Conservation (phyloP, 2,113 vertebrate species). For the Bucco capensis region DNA sequence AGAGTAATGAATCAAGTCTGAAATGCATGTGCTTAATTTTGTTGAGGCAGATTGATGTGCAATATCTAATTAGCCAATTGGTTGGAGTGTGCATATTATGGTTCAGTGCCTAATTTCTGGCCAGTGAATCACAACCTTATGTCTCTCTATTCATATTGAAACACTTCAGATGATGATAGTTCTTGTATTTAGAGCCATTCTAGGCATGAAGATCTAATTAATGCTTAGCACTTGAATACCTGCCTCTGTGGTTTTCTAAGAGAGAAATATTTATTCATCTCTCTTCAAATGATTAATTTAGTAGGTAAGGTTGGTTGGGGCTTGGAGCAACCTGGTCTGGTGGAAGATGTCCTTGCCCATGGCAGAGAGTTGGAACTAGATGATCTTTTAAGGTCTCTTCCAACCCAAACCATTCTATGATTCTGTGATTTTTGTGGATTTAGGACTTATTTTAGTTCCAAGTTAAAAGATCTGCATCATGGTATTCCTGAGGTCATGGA, state of each 20-base stretch:
- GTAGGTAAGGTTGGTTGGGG: background rate
- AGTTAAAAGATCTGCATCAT: background rate
- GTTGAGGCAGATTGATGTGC: background rate
- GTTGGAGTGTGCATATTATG: background rate
- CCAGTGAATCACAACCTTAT: constrained; percentile 38
- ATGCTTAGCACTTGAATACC: background rate
- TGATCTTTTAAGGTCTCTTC: background rate
- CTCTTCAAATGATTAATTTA: background rate
- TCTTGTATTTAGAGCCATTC: background rate
- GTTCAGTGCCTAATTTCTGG: constrained; percentile 39
- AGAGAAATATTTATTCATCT: background rate
- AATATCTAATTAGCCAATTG: constrained; percentile 35
- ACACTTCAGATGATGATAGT: background rate
- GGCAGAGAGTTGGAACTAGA: background rate
- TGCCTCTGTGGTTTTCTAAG: background rate
- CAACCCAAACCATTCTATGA: background rate
- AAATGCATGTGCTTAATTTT: constrained; percentile 28
- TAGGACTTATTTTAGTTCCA: background rate
- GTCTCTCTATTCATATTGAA: constrained; percentile 17
- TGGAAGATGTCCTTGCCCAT: background rate
- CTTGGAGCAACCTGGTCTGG: background rate
- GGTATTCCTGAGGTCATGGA: background rate
- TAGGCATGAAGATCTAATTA: background rate
- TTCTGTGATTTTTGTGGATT: background rate
- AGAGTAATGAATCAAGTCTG: background rate